phyloP scores from a whole-genome alignment of 37 sponge, comb jelly and placozoan genomes.

The Beroe ovata region DNA sequence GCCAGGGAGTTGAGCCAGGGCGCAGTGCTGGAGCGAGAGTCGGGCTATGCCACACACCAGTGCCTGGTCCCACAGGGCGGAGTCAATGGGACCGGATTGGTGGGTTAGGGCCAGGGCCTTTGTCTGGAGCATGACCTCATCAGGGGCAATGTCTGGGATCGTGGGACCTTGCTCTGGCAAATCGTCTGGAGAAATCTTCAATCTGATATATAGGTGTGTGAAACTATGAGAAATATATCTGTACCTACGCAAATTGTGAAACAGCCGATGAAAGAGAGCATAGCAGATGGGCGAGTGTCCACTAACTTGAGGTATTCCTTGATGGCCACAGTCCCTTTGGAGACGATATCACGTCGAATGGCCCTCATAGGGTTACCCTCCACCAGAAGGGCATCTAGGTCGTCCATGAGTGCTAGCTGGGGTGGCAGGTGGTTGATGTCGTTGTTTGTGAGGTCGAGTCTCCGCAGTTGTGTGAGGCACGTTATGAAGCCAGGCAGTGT shows the following conservation, averaged over 20 bases:
- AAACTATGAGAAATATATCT: not conserved
- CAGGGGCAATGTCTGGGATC: slow-evolving; percentile 47
- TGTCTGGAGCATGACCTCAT: slow-evolving; percentile 65
- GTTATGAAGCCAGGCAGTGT: not conserved
- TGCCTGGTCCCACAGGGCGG: slow-evolving; percentile 54
- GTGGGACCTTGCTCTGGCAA: slow-evolving; percentile 30
- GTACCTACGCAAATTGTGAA: too few relatives aligned
- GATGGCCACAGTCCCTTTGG: slow-evolving; percentile 62
- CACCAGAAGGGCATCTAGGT: not conserved
- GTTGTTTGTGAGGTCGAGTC: slow-evolving; percentile 50
- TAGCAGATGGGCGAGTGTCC: not conserved
- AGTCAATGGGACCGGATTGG: not conserved
- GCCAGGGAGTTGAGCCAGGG: slow-evolving; percentile 1
- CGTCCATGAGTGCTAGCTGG: slow-evolving; percentile 34
- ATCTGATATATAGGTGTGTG: not conserved
- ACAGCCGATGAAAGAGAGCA: not conserved
- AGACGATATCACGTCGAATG: slow-evolving; percentile 17
- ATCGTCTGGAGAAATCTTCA: not conserved
- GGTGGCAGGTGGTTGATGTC: slow-evolving; percentile 27
- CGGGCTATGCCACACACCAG: slow-evolving; percentile 32
- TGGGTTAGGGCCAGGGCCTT: slow-evolving; percentile 1
- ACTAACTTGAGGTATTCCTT: slow-evolving; percentile 64
- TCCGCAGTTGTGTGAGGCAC: not conserved
- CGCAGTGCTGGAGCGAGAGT: slow-evolving; percentile 29
- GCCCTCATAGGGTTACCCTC: slow-evolving; percentile 56